Conservation (phyloP, 2,888 invertebrate species). For the Mesorhabditis sp. region DNA sequence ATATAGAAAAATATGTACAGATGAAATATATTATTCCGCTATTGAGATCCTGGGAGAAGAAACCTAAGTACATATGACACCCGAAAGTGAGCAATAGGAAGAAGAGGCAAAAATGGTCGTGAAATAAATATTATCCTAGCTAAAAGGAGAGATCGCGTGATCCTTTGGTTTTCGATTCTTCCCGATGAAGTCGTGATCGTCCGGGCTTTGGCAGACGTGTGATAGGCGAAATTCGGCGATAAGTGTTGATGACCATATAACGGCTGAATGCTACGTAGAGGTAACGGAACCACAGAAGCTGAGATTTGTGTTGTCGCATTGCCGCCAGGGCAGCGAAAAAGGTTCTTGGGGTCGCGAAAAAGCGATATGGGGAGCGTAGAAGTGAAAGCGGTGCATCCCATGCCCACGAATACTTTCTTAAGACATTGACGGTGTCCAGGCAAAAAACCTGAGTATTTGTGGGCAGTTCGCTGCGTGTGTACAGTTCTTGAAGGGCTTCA, state of each 20-base stretch:
- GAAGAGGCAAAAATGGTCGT: too few species aligned
- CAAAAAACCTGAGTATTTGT: slow-evolving; percentile 46
- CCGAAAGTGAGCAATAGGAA: too few species aligned
- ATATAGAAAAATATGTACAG: too few species aligned
- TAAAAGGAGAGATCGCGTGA: too few species aligned
- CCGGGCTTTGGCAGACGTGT: slow-evolving; percentile 1
- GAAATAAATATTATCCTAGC: too few species aligned
- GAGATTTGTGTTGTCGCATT: slow-evolving; percentile 69
- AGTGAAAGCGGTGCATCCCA: slow-evolving; percentile 58
- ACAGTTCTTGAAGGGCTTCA: slow-evolving; percentile 40
- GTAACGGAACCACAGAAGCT: slow-evolving; percentile 88
- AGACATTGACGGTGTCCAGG: slow-evolving; percentile 54
- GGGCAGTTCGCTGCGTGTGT: slow-evolving; percentile 37
- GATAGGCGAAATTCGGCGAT: slow-evolving; percentile 25
- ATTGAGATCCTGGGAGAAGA: too few species aligned
- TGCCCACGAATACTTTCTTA: slow-evolving; percentile 57
- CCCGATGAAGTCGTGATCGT: too few species aligned
- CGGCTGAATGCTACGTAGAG: slow-evolving; percentile 70
- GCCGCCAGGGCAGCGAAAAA: slow-evolving; percentile 37
- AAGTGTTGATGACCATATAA: slow-evolving; percentile 31
- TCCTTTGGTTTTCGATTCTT: too few species aligned
- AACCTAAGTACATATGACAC: too few species aligned
- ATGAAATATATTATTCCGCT: too few species aligned
- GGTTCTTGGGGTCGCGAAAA: slow-evolving; percentile 47
- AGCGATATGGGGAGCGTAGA: slow-evolving; percentile 44